phyloP scores from a whole-genome alignment of 1,140 invertebrate species.

The Samia ricini region DNA sequence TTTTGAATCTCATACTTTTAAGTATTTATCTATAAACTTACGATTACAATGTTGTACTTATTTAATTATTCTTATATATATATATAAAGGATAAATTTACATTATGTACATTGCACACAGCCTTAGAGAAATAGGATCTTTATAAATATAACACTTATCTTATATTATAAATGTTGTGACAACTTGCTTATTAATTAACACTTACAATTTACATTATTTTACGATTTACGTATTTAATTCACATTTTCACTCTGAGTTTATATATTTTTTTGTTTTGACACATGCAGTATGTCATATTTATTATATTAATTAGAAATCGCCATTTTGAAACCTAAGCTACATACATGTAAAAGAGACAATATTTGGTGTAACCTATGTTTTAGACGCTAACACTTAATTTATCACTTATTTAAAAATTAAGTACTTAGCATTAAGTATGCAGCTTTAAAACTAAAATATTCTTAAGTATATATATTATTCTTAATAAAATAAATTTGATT shows the following conservation, averaged over 20 bases:
- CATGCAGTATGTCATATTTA: not conserved
- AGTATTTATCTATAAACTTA: constrained; percentile 3
- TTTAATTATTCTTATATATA: not conserved
- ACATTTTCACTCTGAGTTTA: not conserved
- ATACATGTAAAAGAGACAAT: no score
- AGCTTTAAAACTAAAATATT: not conserved
- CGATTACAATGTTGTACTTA: not conserved
- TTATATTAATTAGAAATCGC: no score
- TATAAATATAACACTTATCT: constrained; percentile 34
- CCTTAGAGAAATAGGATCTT: constrained; percentile 47
- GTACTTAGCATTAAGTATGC: not conserved
- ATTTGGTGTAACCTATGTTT: no score
- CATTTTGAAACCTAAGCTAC: not conserved
- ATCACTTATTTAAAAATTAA: no score
- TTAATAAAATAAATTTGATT: not conserved
- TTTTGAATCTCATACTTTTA: constrained; percentile 4
- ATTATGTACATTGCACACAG: constrained; percentile 57
- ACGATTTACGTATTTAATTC: not conserved
- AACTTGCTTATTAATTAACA: constrained; percentile 36
- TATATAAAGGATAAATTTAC: constrained; percentile 32
- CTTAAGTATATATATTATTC: not conserved
- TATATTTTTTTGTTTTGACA: not conserved
- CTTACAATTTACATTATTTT: constrained; percentile 1
- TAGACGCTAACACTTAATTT: no score
- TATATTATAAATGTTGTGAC: constrained; percentile 57